Evolutionary conservation across 1,140 invertebrate species (phyloP), one percentile per base, ranked within the genome.

Genomic region (Zaprionus tsacasi): DNA sequence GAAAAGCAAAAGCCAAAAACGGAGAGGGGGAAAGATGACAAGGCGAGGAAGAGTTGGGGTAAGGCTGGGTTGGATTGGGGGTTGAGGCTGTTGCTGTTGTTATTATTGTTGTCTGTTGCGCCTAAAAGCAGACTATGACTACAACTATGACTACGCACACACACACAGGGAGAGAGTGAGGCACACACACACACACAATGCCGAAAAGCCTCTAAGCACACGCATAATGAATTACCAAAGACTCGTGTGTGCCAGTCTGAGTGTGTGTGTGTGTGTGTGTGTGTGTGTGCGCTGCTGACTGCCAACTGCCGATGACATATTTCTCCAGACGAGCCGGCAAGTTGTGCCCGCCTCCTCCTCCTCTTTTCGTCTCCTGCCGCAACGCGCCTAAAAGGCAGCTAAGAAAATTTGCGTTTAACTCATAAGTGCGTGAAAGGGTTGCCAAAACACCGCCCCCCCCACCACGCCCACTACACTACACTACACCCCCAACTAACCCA

Each of bases 351-450:
- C 7, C 35, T 8, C 35, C 2, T 11, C 7, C 35, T 11, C 40
- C 13, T 6, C n/a, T n/a, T n/a, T n/a, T n/a, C n/a, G 40, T 7
- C 30, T 33, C 7, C 43, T 17, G 57, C 60, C 33, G 38, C 40
- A 65, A 40, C 48, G 83, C 85, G 78, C 86, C 85, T 89, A 90
- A 89, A 85, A 89, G 78, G 81, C 85, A 90, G 85, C 85, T 89
- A 89, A 89, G 85, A 89, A 89, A 89, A 85, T 89, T 89, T 89
- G 79, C 79, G 85, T 89, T 89, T 89, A 90, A 89, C 78, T 90
- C 86, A 89, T 90, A 89, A 90, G 85, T 90, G 86, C 86, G 86
- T 89, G 71, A 89, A 89, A 89, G 85, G 85, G 85, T 90, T 89
- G 86, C 86, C 81, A 73, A 71, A 50, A 30, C 27, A 30, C 27